Evolutionary conservation across 2,888 invertebrate genomes (phyloP).

Genomic region (Euplexia lucipara): DNA sequence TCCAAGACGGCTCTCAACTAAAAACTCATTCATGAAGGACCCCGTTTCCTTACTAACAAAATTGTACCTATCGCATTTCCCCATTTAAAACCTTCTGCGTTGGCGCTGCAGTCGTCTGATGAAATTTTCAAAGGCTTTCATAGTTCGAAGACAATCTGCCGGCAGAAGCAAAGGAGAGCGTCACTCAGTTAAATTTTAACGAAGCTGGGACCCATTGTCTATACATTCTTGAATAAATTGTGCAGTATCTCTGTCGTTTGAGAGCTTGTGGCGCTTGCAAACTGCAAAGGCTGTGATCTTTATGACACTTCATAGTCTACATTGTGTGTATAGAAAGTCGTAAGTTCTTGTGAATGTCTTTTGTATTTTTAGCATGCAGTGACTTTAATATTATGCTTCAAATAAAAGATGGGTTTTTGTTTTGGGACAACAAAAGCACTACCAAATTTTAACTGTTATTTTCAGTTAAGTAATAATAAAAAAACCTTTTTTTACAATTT

Average conservation of each 20-base stretch:
- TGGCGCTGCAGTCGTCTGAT: constrained; percentile 34
- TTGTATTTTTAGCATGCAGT: background rate
- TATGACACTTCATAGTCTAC: background rate
- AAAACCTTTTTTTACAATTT: no score
- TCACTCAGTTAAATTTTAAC: constrained; percentile 45
- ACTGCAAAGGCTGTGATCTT: background rate
- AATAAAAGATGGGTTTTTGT: no score
- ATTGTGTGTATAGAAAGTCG: background rate
- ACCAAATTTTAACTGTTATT: no score
- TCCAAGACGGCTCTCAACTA: background rate
- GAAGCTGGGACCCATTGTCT: constrained; percentile 24
- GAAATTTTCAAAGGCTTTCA: constrained; percentile 42
- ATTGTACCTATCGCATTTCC: constrained; percentile 11
- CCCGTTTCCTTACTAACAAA: background rate
- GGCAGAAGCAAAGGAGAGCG: background rate
- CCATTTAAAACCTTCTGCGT: background rate
- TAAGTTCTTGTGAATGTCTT: background rate
- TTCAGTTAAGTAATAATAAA: no score
- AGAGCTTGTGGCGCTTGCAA: background rate
- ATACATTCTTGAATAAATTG: constrained; percentile 30
- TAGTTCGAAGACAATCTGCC: constrained; percentile 19
- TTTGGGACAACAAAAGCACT: no score
- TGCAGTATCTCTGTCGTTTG: constrained; percentile 18
- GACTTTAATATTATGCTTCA: no score
- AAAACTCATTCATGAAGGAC: constrained; percentile 1